Evolutionary conservation across 2,113 vertebrate species (phyloP).

Genomic region (Megaptera novaeangliae): DNA sequence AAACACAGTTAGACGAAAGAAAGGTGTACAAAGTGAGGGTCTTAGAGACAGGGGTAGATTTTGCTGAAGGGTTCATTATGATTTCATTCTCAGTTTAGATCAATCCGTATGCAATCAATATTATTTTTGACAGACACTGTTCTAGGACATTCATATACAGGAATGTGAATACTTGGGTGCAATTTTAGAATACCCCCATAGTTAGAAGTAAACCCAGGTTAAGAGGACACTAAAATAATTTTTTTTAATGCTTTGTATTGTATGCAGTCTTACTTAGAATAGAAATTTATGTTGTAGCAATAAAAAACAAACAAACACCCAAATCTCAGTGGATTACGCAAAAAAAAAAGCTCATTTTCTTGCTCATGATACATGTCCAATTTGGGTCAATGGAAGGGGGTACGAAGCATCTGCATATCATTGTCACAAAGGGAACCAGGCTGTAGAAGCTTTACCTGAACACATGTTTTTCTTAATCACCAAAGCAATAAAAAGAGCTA

Average conservation of each 20-base stretch:
- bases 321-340: background rate
- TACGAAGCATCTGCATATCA: background rate
- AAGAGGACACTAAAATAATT: background rate
- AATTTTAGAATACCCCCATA: background rate
- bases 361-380: background rate
- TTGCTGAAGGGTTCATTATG: background rate
- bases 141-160: background rate
- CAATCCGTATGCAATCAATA: background rate
- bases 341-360: background rate
- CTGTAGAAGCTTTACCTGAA: background rate
- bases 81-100: background rate
- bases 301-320: background rate
- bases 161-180: background rate
- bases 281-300: background rate
- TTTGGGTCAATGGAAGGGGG: background rate
- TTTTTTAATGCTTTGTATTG: background rate
- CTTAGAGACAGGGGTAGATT: background rate
- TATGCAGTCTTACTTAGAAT: background rate
- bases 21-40: background rate
- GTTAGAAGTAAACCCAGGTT: background rate
- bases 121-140: background rate
- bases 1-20: background rate
- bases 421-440: background rate
- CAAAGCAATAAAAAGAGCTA: background rate
- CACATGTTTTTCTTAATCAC: background rate